phyloP scores from a whole-genome alignment of 2,888 invertebrate genomes.

The Drosophila anceps region DNA sequence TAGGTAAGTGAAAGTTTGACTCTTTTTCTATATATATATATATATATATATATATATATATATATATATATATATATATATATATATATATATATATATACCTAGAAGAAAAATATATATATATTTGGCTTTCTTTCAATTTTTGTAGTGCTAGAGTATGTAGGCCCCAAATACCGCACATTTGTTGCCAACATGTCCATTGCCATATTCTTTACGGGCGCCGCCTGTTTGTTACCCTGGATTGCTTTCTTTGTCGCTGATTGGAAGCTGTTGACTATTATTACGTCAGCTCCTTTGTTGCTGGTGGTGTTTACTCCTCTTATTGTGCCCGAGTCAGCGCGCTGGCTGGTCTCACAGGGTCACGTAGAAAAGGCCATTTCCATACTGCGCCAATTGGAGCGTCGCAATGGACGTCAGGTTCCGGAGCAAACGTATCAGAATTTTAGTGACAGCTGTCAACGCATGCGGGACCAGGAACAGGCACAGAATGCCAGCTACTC shows the following conservation, averaged over 20 bases:
- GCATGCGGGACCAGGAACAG: slow-evolving; percentile 89
- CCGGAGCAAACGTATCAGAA: slow-evolving; percentile 90
- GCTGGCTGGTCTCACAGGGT: slow-evolving; percentile 95
- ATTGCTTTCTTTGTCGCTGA: slow-evolving; percentile 92
- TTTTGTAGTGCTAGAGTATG: slow-evolving; percentile 92
- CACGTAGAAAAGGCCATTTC: slow-evolving; percentile 91
- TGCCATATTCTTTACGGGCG: slow-evolving; percentile 93
- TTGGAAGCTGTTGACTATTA: slow-evolving; percentile 92
- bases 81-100: background rate
- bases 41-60: background rate
- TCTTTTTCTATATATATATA: background rate
- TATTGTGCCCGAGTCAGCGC: slow-evolving; percentile 94
- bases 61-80: background rate
- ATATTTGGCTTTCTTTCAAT: slow-evolving; percentile 1
- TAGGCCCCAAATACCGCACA: slow-evolving; percentile 95
- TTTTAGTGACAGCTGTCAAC: slow-evolving; percentile 89
- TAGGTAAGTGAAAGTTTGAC: slow-evolving; percentile 88
- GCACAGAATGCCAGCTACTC: slow-evolving; percentile 90
- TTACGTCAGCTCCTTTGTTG: slow-evolving; percentile 91
- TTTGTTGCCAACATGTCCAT: slow-evolving; percentile 97
- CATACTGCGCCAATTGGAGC: slow-evolving; percentile 92
- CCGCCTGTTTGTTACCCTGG: slow-evolving; percentile 93
- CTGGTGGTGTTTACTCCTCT: slow-evolving; percentile 91
- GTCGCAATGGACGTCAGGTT: slow-evolving; percentile 91
- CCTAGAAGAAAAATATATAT: no score